A percentile compares a stretch with the other conserved stretches of the same genome.
These are phyloP conservation scores for Glaucomys volans DNA, from an alignment of 2,113 vertebrate species.

Conservation along the genomic window DNA sequence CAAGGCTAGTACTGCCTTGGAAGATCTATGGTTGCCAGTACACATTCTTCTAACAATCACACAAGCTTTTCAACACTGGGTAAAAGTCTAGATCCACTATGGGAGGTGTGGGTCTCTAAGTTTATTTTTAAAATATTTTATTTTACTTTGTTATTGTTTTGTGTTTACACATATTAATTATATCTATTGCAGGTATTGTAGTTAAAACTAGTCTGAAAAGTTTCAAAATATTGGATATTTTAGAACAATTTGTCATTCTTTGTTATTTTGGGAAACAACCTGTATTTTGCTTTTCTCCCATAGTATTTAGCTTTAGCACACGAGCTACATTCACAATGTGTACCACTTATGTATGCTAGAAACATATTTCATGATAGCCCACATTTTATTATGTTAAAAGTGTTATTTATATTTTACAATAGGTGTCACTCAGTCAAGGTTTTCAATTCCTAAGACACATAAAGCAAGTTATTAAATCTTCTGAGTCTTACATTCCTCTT, in stretches of 20 bases:
- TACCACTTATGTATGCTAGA: neutral
- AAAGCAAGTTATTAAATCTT: neutral
- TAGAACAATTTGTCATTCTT: neutral
- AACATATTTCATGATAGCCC: neutral
- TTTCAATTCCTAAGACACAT: neutral
- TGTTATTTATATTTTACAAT: neutral
- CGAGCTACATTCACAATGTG: neutral
- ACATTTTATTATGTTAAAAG: neutral
- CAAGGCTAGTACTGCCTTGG: constrained; percentile 78
- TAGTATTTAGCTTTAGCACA: neutral
- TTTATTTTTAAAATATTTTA: neutral
- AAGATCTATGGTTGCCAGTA: constrained; percentile 74
- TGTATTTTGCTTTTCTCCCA: neutral
- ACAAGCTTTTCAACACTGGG: neutral
- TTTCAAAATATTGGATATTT: neutral
- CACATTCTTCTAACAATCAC: constrained; percentile 39
- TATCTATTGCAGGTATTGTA: neutral
- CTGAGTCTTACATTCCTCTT: neutral
- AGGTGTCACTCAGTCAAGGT: neutral
- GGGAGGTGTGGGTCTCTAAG: neutral
- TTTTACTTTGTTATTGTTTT: neutral
- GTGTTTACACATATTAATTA: neutral
- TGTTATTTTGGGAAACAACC: neutral
- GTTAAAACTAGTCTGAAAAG: neutral
- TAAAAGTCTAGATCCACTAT: neutral